Percentiles rank a stretch among this genome's conserved stretches.
phyloP scores from a whole-genome alignment of 2,888 invertebrate genomes.

The Oligia strigilis region DNA sequence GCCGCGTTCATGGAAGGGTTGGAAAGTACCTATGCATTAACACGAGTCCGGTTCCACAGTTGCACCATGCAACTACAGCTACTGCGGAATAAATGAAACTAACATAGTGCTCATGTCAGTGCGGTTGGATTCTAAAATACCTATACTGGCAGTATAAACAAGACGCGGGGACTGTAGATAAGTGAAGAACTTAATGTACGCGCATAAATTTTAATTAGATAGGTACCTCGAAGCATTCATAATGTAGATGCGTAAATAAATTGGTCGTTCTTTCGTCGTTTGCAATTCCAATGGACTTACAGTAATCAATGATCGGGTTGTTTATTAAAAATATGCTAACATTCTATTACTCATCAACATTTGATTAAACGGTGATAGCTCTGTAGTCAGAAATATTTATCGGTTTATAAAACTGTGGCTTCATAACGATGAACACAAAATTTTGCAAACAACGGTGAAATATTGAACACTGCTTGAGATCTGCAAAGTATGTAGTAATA shows the following conservation, averaged over 20 bases:
- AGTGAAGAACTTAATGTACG: slow-evolving; percentile 75
- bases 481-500: not conserved
- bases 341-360: slow-evolving; percentile 49
- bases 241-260: slow-evolving; percentile 75
- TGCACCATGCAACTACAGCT: slow-evolving; percentile 28
- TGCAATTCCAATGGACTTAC: slow-evolving; percentile 64
- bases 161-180: slow-evolving; percentile 71
- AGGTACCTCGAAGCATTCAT: slow-evolving; percentile 72
- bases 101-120: slow-evolving; percentile 63
- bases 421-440: not conserved
- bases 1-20: slow-evolving; percentile 73
- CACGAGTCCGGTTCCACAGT: slow-evolving; percentile 64
- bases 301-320: slow-evolving; percentile 65
- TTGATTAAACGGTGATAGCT: slow-evolving; percentile 42
- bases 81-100: slow-evolving; percentile 68
- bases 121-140: slow-evolving; percentile 64
- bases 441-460: not conserved
- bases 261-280: slow-evolving; percentile 64
- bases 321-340: slow-evolving; percentile 61
- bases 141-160: slow-evolving; percentile 67
- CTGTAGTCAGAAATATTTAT: slow-evolving; percentile 1
- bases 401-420: slow-evolving; percentile 5
- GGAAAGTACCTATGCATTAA: slow-evolving; percentile 73
- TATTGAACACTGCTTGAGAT: slow-evolving; percentile 20
- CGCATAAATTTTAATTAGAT: slow-evolving; percentile 82